These are phyloP conservation scores for Pardalotus punctatus DNA, from an alignment of 2,113 vertebrate species.

Conservation along the genomic window DNA sequence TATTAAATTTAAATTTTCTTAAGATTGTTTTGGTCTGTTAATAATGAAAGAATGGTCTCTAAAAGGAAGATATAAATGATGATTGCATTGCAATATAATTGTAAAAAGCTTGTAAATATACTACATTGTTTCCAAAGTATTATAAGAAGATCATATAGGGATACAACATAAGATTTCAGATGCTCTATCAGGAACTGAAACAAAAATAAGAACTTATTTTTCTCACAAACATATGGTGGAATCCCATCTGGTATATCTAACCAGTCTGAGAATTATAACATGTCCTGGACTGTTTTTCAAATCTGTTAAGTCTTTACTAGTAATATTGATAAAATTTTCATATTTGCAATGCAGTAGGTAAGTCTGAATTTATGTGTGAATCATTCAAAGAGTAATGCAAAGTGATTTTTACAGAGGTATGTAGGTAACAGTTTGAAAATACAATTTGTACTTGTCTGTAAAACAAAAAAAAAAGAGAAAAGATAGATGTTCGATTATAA, in stretches of 20 bases:
- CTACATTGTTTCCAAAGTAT: neutral
- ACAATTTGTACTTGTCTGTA: neutral
- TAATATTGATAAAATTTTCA: neutral
- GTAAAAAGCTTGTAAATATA: neutral
- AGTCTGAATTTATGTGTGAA: neutral
- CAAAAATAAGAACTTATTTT: neutral
- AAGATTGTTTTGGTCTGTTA: neutral
- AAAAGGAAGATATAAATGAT: neutral
- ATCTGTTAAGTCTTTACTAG: neutral
- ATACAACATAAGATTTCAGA: neutral
- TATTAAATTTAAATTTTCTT: neutral
- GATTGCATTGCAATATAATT: neutral
- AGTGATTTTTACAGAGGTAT: neutral
- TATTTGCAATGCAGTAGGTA: neutral
- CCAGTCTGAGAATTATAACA: neutral
- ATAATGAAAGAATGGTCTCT: neutral
- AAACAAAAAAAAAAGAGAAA: neutral
- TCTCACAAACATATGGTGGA: neutral
- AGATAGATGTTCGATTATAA: neutral
- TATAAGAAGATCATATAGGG: neutral
- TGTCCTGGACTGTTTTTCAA: neutral
- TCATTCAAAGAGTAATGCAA: neutral
- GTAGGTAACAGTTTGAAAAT: neutral
- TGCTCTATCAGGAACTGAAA: neutral
- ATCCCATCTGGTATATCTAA: neutral